Base-by-base conservation (phyloP, 2,797 vertebrate species). In the Thalassophryne amazonica region DNA sequence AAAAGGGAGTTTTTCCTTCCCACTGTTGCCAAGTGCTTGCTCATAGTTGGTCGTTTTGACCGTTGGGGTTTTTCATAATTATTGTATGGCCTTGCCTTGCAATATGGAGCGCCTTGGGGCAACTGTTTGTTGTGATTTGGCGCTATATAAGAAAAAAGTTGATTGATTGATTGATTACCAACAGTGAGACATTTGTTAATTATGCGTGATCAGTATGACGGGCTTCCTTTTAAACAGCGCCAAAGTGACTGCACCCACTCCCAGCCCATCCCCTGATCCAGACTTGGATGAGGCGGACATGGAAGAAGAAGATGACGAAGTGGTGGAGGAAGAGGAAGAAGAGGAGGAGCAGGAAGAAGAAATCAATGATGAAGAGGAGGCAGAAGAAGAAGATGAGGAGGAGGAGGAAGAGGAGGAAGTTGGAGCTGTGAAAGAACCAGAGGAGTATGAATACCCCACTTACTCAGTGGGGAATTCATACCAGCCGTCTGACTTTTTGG, bases 401-500 rank as follows among this genome's bases (percentile, higher is more conserved):
- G 85, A 90, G 22, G 83, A 89, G 28, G 83, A 85, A 2, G 87
- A 83, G 7, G 87, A 81, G 6, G 89, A 81, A 39, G 62, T 56
- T 1, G 57, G 69, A 17, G 74, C 60, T 1, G 78, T 59, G 10
- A 87, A 80, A 28, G 86, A 89, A 21, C 69, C 76, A 3, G 89
- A 92, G 61, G 85, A 92, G 68, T 86, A 92, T 16, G 89, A 91
- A 43, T 91, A 90, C 66, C 69, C 90, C 4, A 86, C 90, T 17
- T 90, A 91, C 76, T 86, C 88, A 0, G 85, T n/a, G n/a, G n/a
- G n/a, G n/a, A n/a, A 78, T n/a, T 81, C 87, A 16, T 88, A 88
- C 64, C 90, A 90, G 80, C 81, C 83, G 8, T 69, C 86, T 1
- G 88, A 91, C 65, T 89, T 91, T 48, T 52, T 85, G 75, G 89